Conservation (phyloP, 2,888 invertebrate species). For the Heteromyza rotundicornis region DNA sequence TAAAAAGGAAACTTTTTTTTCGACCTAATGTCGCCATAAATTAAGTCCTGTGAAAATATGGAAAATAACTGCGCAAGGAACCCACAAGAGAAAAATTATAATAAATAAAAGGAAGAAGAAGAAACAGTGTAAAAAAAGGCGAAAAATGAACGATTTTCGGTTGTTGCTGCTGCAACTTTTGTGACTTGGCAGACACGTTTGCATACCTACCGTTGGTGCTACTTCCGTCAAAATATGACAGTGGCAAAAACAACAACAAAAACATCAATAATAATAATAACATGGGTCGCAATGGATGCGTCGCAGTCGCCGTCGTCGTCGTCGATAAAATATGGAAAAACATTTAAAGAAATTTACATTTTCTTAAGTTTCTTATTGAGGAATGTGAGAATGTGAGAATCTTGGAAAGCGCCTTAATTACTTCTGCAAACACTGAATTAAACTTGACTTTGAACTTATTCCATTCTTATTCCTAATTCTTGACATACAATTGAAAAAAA, state of each 20-base stretch:
- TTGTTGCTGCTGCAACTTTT: slow-evolving; percentile 11
- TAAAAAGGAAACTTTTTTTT: slow-evolving; percentile 14
- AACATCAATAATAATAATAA: slow-evolving; percentile 2
- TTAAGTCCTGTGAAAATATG: slow-evolving; percentile 18
- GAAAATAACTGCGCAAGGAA: slow-evolving; percentile 8
- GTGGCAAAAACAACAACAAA: slow-evolving; percentile 4
- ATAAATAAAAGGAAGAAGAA: neutral
- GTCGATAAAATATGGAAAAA: too few relatives aligned
- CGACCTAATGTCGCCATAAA: slow-evolving; percentile 12
- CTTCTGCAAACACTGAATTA: too few relatives aligned
- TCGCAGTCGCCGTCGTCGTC: too few relatives aligned
- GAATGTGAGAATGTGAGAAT: too few relatives aligned
- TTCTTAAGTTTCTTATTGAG: too few relatives aligned
- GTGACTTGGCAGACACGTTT: slow-evolving; percentile 11
- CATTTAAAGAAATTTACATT: too few relatives aligned
- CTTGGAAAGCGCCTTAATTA: too few relatives aligned
- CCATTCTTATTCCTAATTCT: too few relatives aligned
- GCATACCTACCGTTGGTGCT: slow-evolving; percentile 5
- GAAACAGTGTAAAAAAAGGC: slow-evolving; percentile 13
- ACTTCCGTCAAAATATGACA: slow-evolving; percentile 12
- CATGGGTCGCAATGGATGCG: slow-evolving; percentile 13
- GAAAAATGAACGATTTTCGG: slow-evolving; percentile 13
- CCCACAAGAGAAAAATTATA: too few relatives aligned
- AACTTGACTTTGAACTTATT: too few relatives aligned
- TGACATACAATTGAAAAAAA: too few relatives aligned